Evolutionary conservation across 2,113 vertebrate species (phyloP), one percentile per base, ranked within the genome.

Genomic region (Pangasianodon gigas): DNA sequence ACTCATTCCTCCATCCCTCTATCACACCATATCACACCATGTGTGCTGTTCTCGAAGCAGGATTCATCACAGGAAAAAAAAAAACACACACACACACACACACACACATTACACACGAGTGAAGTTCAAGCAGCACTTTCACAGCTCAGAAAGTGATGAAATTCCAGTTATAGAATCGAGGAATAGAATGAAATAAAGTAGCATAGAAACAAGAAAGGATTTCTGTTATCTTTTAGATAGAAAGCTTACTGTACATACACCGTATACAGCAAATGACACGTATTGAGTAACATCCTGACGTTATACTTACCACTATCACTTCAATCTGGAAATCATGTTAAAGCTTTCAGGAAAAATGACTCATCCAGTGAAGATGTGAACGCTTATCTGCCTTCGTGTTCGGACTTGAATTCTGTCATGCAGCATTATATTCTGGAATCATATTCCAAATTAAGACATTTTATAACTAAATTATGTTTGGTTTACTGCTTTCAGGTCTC

Each of bases 401-500:
- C 18, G 2, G 69, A 44, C 74, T 44, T 2, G 2, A 19, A 74
- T 74, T 37, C 32, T 37, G 32, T 74, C 71, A 41, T 29, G 26
- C 7, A 48, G 44, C 46, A 4, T 51, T 51, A 29, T 6, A 51
- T 51, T 44, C 19, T 26, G 3, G 26, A 79, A 26, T 48, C 24
- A 0, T 46, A 18, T 79, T 79, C 1, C 6, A 79, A 48, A 77
- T 7, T 9, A 13, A 69, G 10, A 32, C 29, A 32, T 65, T 9
- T 65, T 65, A 18, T 1, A 29, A 11, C 0, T 21, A 10, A 60
- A 19, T 44, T 26, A 29, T 26, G 56, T 44, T 44, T 14, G 21
- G 41, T 80, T 21, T 88, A 4, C 52, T 11, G 86, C 29, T 18
- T 46, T 89, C 90, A 96, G 95, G 29, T 95, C 95, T 87, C 94